Evolutionary conservation across 2,113 vertebrate species (phyloP).

Genomic region (Phyllostomus hastatus): DNA sequence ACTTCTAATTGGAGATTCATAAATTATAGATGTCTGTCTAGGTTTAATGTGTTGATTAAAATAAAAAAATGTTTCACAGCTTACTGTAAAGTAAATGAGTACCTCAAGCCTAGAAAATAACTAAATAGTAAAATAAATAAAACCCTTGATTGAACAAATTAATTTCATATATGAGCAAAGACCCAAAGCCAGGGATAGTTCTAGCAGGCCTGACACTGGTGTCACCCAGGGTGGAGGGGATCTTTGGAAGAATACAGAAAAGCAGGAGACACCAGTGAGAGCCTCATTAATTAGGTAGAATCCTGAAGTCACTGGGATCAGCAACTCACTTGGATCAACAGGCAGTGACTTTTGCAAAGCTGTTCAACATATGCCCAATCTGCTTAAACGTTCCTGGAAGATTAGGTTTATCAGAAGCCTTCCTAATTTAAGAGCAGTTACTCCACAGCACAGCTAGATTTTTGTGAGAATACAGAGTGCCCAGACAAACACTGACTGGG

Average conservation of each 20-base stretch:
- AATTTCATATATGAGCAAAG: not conserved
- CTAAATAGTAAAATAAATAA: not conserved
- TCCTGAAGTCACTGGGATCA: not conserved
- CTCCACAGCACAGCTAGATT: fast-evolving
- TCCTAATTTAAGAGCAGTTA: not conserved
- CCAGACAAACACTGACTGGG: not conserved
- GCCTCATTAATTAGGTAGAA: fast-evolving
- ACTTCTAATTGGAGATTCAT: conserved; percentile 22
- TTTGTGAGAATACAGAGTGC: not conserved
- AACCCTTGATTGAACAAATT: not conserved
- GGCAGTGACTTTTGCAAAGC: not conserved
- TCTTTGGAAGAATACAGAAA: not conserved
- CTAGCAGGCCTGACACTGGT: not conserved
- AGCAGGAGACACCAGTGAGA: too few species aligned
- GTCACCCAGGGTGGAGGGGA: too few species aligned
- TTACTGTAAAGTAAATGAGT: not conserved
- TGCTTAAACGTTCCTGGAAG: not conserved
- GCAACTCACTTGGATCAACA: not conserved
- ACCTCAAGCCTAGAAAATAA: not conserved
- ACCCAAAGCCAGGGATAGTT: not conserved
- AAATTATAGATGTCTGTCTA: not conserved
- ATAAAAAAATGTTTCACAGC: not conserved
- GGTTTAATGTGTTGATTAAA: not conserved
- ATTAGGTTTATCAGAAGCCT: not conserved
- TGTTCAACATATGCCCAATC: not conserved